phyloP scores from a whole-genome alignment of 2,797 vertebrate genomes.

The Phylloscopus collybita region DNA sequence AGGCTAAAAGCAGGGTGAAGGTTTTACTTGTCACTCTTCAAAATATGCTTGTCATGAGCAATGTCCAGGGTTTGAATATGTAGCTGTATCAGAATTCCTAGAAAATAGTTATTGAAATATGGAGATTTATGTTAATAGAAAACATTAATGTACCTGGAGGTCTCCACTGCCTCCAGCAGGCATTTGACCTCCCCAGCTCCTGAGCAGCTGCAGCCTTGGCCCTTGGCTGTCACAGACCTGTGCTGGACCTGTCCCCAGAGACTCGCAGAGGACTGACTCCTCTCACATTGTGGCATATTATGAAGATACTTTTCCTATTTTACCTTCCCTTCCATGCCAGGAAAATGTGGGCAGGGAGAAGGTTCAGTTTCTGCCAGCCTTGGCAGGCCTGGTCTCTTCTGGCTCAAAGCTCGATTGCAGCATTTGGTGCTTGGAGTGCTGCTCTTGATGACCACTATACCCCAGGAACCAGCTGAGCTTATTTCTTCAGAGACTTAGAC shows the following conservation, averaged over 20 bases:
- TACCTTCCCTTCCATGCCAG: background rate
- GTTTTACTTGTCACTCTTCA: background rate
- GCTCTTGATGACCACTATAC: background rate
- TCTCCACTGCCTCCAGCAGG: background rate
- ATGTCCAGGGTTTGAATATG: background rate
- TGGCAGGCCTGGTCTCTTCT: background rate
- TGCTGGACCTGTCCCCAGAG: background rate
- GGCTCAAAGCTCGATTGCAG: accelerated
- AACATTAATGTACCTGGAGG: background rate
- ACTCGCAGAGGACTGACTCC: background rate
- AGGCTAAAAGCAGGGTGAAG: background rate
- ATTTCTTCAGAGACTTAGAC: background rate
- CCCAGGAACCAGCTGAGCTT: background rate
- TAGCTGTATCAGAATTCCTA: background rate
- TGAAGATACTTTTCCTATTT: background rate
- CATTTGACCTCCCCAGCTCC: background rate
- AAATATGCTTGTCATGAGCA: background rate
- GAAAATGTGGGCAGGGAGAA: background rate
- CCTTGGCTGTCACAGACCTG: background rate
- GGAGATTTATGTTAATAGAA: background rate
- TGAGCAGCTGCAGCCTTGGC: background rate
- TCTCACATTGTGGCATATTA: background rate
- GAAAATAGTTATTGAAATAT: background rate
- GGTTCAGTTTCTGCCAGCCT: background rate
- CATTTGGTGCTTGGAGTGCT: background rate